Evolutionary conservation across 2,888 invertebrate species (phyloP).

Genomic region (Epirrhoe alternata): DNA sequence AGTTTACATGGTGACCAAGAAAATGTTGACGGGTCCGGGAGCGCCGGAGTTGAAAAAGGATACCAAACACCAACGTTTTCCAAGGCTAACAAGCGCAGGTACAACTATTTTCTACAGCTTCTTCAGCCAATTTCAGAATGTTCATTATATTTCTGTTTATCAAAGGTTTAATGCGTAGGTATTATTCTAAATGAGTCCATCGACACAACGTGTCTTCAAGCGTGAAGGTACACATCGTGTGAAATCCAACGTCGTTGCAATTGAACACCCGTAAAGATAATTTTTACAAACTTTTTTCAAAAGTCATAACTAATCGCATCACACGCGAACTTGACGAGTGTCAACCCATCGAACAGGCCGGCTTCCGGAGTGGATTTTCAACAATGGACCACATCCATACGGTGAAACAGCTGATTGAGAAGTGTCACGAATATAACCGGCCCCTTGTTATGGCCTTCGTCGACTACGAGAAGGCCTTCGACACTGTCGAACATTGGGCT

Average conservation of each 20-base stretch:
- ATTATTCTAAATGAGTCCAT: background rate
- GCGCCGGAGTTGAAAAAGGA: slow-evolving; percentile 51
- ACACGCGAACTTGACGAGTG: too few relatives aligned
- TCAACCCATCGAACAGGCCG: too few relatives aligned
- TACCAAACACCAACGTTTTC: slow-evolving; percentile 69
- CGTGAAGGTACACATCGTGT: slow-evolving; percentile 10
- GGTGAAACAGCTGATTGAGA: too few relatives aligned
- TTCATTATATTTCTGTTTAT: background rate
- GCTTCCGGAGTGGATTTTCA: too few relatives aligned
- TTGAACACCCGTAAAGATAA: slow-evolving; percentile 7
- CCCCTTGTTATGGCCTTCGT: too few relatives aligned
- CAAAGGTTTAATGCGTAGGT: background rate
- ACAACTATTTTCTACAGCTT: slow-evolving; percentile 25
- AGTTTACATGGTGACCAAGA: slow-evolving; percentile 64
- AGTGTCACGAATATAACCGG: too few relatives aligned
- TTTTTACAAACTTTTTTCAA: too few relatives aligned
- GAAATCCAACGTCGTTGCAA: slow-evolving; percentile 7
- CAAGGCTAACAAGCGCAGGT: slow-evolving; percentile 73
- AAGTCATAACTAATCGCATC: too few relatives aligned
- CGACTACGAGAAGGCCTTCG: too few relatives aligned
- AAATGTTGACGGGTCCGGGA: slow-evolving; percentile 51
- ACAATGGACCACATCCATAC: too few relatives aligned
- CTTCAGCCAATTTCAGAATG: background rate
- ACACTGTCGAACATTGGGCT: too few relatives aligned
- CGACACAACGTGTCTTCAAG: slow-evolving; percentile 11